Conservation (phyloP, 2,113 vertebrate species). For the Smithornis capensis region DNA sequence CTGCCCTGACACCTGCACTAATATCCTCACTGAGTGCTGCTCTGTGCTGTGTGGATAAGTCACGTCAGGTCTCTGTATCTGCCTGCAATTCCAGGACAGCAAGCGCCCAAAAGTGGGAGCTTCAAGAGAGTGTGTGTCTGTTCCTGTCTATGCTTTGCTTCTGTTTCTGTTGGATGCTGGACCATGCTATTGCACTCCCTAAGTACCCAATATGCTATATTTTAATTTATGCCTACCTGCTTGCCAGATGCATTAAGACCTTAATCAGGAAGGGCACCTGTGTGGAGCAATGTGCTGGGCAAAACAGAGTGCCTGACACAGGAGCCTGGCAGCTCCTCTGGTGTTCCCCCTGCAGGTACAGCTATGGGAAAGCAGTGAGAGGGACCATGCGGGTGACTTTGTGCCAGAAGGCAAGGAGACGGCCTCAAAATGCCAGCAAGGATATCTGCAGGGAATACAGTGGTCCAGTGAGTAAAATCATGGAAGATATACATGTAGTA, state of each 20-base stretch:
- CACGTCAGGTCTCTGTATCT: neutral
- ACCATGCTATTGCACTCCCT: neutral
- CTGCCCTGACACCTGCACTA: neutral
- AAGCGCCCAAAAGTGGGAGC: neutral
- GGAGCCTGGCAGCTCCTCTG: neutral
- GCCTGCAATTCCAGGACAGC: neutral
- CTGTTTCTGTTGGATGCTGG: neutral
- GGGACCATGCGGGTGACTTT: neutral
- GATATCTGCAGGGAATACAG: neutral
- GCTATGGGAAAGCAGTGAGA: slow-evolving; percentile 51
- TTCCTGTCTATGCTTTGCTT: neutral
- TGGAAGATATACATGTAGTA: neutral
- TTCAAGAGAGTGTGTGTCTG: neutral
- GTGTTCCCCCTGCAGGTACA: slow-evolving; percentile 50
- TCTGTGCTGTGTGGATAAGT: neutral
- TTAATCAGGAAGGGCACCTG: neutral
- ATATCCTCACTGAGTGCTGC: neutral
- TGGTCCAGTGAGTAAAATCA: neutral
- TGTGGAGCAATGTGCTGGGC: neutral
- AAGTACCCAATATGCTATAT: neutral
- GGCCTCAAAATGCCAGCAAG: neutral
- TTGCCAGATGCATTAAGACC: neutral
- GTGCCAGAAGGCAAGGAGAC: slow-evolving; percentile 40
- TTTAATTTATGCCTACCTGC: neutral
- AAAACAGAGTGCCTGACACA: neutral